These are phyloP conservation scores for Morone chrysops DNA, from an alignment of 2,113 vertebrate species.

Conservation along the genomic window DNA sequence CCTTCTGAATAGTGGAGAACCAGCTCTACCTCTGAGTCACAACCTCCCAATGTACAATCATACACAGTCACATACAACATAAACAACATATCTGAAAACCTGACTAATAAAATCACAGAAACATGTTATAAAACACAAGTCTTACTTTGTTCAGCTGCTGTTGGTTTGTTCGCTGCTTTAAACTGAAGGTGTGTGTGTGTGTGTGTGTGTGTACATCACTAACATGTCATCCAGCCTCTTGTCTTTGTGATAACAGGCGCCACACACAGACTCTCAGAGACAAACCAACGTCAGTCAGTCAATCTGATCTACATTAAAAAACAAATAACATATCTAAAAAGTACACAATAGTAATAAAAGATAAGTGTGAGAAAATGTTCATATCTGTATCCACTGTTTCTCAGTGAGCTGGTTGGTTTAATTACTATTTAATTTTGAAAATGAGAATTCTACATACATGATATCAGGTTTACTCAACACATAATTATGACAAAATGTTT, in stretches of 20 bases:
- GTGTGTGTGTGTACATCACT: slow-evolving; percentile 43
- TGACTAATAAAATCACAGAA: neutral
- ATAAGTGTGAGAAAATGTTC: too few species aligned
- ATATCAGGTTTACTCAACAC: too few species aligned
- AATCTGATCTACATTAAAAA: neutral
- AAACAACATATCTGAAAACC: neutral
- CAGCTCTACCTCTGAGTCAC: too few species aligned
- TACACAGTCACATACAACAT: too few species aligned
- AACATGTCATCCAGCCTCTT: slow-evolving; percentile 65
- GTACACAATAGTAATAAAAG: too few species aligned
- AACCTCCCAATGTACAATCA: neutral
- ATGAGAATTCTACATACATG: too few species aligned
- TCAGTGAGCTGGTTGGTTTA: too few species aligned
- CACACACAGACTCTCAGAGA: slow-evolving; percentile 49
- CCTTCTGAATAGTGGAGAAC: too few species aligned
- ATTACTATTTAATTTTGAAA: too few species aligned
- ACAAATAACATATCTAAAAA: too few species aligned
- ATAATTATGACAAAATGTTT: too few species aligned
- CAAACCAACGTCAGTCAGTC: neutral
- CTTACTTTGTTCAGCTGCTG: slow-evolving; percentile 50
- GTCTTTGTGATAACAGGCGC: slow-evolving; percentile 65
- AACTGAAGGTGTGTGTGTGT: slow-evolving; percentile 12
- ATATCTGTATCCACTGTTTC: too few species aligned
- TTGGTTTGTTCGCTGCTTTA: neutral
- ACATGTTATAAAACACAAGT: neutral